Evolutionary conservation across 2,113 vertebrate species (phyloP), one percentile per base, ranked within the genome.

Genomic region (Carassius carassius): DNA sequence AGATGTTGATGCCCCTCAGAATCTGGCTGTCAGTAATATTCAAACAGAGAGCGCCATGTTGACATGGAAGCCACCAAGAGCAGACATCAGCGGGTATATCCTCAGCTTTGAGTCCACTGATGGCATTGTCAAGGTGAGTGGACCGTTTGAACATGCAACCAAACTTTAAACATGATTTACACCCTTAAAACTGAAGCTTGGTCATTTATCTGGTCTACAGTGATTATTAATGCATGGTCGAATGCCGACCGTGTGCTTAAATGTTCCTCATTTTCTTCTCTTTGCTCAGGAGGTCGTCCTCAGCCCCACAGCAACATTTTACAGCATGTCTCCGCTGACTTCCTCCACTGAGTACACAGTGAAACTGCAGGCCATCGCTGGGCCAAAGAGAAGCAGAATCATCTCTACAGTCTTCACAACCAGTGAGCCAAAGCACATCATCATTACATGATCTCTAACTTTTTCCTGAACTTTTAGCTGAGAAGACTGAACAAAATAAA

Each of bases 1-100:
- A 99, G 98, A 94, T 63, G 93, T 99, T 19, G 98, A 99, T 86
- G 93, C 96, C 78, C 98, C 98, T 1, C 94, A 94, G 89, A 96
- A 98, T 83, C 89, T 99, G 75, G 89, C 92, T 72, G 96, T 95
- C 86, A 94, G 90, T 11, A 97, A 98, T 76, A 91, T 99, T 89
- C 97, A 97, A 91, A 96, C 96, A 0, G 98, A 99, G 90, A 95
- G 93, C 21, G 94, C 95, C 44, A 75, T 96, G 88, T 92, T 99
- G 58, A 95, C 92, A 0, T 99, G 98, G 98, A 96, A 90, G 84
- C 93, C 96, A 16, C 97, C 98, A 1, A 94, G 93, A 2, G 97
- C 96, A 2, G 92, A 95, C 11, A 95, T 99, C 91, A 97, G 96
- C 0, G 96, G 93, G 0, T 99, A 99, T 91, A 96, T 97, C 72